A percentile compares a stretch with the other conserved stretches of the same genome.
Evolutionary conservation across 1,140 invertebrate genomes (phyloP).

Genomic region (Heliconius nattereri): DNA sequence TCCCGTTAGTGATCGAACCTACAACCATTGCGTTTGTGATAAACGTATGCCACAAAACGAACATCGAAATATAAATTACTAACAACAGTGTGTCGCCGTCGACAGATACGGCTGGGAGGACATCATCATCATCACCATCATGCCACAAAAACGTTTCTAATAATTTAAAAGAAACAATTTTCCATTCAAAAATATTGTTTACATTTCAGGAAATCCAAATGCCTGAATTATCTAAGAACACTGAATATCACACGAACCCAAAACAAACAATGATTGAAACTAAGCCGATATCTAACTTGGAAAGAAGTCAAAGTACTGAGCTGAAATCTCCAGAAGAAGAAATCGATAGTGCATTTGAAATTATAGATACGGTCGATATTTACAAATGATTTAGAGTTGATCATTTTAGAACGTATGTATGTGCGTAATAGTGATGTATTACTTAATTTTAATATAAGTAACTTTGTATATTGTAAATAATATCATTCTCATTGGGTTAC

Average conservation of each 20-base stretch:
- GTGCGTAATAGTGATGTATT: neutral
- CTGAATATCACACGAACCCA: constrained; percentile 17
- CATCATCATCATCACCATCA: too few relatives aligned
- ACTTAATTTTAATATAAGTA: too few relatives aligned
- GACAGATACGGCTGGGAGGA: too few relatives aligned
- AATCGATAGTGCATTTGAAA: constrained; percentile 73
- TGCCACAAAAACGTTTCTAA: neutral
- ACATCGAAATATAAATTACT: too few relatives aligned
- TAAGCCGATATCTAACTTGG: constrained; percentile 25
- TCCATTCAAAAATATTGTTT: neutral
- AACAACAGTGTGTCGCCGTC: too few relatives aligned
- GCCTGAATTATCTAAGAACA: constrained; percentile 53
- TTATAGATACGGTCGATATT: constrained; percentile 61
- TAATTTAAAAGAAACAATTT: neutral
- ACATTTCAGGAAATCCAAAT: constrained; percentile 51
- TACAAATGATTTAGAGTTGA: neutral
- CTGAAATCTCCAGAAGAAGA: constrained; percentile 56
- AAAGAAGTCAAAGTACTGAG: constrained; percentile 46
- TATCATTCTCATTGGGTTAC: too few relatives aligned
- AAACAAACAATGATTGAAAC: constrained; percentile 40
- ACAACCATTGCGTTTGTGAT: too few relatives aligned
- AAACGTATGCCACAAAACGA: too few relatives aligned
- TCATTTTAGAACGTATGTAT: neutral
- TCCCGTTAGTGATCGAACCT: too few relatives aligned
- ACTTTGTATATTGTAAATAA: too few relatives aligned